A percentile compares a stretch with the other conserved stretches of the same genome.
phyloP scores from a whole-genome alignment of 2,797 vertebrate genomes.

The Adrianichthys oophorus region DNA sequence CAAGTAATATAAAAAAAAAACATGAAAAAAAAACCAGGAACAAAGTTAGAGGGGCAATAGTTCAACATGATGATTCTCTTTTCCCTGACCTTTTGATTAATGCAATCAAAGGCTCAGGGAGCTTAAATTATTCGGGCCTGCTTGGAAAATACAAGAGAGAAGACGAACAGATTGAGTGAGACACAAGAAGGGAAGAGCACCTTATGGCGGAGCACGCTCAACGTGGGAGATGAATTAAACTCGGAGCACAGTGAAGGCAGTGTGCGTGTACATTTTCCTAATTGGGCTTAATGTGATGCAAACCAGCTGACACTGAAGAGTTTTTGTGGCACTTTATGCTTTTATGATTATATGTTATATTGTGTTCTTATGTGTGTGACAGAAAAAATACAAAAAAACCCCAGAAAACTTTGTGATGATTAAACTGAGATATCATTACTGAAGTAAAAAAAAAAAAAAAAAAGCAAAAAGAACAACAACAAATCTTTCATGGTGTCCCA shows the following conservation, averaged over 20 bases:
- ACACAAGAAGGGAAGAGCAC: conserved; percentile 56
- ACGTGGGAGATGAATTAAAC: conserved; percentile 76
- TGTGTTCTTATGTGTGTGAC: conserved; percentile 3
- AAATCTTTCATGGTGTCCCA: conserved; percentile 37
- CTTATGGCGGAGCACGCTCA: conserved; percentile 70
- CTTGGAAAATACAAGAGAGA: conserved; percentile 43
- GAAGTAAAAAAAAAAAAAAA: conserved; percentile 10
- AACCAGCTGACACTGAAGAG: conserved; percentile 53
- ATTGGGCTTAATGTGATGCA: conserved; percentile 58
- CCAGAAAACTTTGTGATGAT: conserved; percentile 38
- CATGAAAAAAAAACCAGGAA: background rate
- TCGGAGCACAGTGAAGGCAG: conserved; percentile 54
- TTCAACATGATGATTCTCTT: conserved; percentile 37
- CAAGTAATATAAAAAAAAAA: background rate
- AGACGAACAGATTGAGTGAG: conserved; percentile 62
- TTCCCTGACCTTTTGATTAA: conserved; percentile 55
- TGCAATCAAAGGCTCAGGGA: conserved; percentile 56
- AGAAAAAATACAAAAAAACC: conserved; percentile 15
- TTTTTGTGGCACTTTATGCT: conserved; percentile 25
- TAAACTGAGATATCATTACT: conserved; percentile 26
- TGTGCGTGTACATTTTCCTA: conserved; percentile 49
- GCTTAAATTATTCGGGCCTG: conserved; percentile 52
- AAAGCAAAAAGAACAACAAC: conserved; percentile 32
- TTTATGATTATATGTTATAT: conserved; percentile 9
- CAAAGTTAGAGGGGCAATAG: conserved; percentile 19